phyloP scores from a whole-genome alignment of 2,888 invertebrate species.

The Agrotis ipsilon region DNA sequence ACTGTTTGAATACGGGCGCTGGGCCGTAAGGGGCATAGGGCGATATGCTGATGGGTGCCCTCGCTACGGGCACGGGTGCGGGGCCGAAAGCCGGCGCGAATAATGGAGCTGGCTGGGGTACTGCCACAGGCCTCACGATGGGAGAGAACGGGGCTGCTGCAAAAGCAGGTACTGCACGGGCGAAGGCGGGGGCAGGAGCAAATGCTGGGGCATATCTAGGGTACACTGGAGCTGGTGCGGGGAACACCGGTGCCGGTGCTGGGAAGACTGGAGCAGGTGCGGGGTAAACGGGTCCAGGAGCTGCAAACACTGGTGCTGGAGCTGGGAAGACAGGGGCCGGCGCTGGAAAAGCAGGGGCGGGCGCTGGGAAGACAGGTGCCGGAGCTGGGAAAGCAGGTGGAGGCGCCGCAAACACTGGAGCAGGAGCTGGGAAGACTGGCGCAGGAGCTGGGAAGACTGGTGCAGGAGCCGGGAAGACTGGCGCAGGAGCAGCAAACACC shows the following conservation, averaged over 20 bases:
- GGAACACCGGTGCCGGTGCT: conserved; percentile 60
- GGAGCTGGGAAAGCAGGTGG: conserved; percentile 69
- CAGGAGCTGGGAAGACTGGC: conserved; percentile 58
- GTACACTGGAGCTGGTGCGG: conserved; percentile 55
- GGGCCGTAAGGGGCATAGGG: conserved; percentile 77
- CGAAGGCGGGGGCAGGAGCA: conserved; percentile 66
- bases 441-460: conserved; percentile 57
- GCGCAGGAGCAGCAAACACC: conserved; percentile 66
- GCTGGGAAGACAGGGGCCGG: conserved; percentile 57
- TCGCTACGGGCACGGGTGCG: conserved; percentile 74
- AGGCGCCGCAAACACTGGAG: conserved; percentile 61
- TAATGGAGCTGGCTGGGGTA: conserved; percentile 67
- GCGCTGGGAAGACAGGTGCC: conserved; percentile 49
- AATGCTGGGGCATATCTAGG: conserved; percentile 61
- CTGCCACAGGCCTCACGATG: conserved; percentile 71
- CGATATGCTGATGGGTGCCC: conserved; percentile 70
- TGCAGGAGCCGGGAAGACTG: conserved; percentile 47
- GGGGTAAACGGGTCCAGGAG: conserved; percentile 62
- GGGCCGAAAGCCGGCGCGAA: conserved; percentile 73
- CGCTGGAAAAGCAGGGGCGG: conserved; percentile 53
- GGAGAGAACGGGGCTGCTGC: conserved; percentile 76
- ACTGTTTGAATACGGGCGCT: conserved; percentile 76
- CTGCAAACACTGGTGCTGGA: conserved; percentile 64
- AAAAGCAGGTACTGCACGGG: conserved; percentile 62
- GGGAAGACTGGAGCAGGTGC: conserved; percentile 63